Percentiles rank a stretch among this genome's conserved stretches.
phyloP scores from a whole-genome alignment of 2,113 vertebrate species.

The Dasyprocta punctata region DNA sequence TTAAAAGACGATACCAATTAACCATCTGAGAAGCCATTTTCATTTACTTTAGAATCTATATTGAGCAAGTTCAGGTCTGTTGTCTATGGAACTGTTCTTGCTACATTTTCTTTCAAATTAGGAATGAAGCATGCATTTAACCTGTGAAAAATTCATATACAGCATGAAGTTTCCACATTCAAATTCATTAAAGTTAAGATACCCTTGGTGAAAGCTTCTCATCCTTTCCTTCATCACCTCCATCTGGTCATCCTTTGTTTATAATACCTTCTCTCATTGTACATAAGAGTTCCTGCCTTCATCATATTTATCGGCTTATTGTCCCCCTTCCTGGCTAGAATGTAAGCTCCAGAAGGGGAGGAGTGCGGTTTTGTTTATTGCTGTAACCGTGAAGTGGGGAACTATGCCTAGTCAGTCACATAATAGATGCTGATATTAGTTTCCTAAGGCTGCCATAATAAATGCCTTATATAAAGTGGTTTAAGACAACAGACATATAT shows the following conservation, averaged over 20 bases:
- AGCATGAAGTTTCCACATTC: constrained; percentile 2
- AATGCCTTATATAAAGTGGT: not conserved
- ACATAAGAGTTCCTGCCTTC: not conserved
- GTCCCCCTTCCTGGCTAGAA: not conserved
- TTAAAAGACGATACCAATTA: not conserved
- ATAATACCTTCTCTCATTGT: not conserved
- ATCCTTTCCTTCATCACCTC: not conserved
- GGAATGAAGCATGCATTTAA: not conserved
- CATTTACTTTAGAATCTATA: not conserved
- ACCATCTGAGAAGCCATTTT: not conserved
- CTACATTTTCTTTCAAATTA: not conserved
- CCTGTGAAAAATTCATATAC: not conserved
- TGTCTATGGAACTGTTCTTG: not conserved
- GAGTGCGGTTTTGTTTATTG: not conserved
- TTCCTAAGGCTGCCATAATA: not conserved
- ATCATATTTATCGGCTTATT: not conserved
- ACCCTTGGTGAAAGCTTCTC: not conserved
- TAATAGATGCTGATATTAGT: not conserved
- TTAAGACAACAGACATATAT: not conserved
- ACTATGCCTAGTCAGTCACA: not conserved
- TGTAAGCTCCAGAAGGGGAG: not conserved
- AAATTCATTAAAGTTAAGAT: not conserved
- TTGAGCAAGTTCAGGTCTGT: not conserved
- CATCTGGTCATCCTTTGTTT: not conserved
- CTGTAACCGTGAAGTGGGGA: not conserved